Percentiles rank a stretch among this genome's conserved stretches.
These are phyloP conservation scores for Xiphias gladius DNA, from an alignment of 2,113 vertebrate species.

Conservation along the genomic window DNA sequence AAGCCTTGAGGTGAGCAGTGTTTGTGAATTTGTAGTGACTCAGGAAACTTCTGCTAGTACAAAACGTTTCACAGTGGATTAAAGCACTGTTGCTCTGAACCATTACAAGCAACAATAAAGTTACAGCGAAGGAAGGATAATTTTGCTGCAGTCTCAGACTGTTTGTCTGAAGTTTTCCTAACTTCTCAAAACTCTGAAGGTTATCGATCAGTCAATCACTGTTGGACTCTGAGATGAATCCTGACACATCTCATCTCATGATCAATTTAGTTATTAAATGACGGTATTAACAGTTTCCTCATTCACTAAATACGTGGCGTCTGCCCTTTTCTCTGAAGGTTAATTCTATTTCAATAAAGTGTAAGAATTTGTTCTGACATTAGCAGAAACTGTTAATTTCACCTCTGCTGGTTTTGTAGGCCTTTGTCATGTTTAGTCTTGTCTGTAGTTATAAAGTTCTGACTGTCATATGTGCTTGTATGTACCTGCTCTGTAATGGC, in stretches of 20 bases:
- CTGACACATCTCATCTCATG: background rate
- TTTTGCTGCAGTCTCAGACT: too few species aligned
- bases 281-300: accelerated
- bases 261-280: background rate
- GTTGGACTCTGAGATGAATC: background rate
- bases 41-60: background rate
- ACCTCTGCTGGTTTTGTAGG: background rate
- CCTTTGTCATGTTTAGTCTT: too few species aligned
- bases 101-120: background rate
- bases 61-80: background rate
- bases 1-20: conserved; percentile 87
- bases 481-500: too few species aligned
- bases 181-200: background rate
- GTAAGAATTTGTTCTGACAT: background rate
- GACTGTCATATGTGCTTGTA: too few species aligned
- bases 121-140: background rate
- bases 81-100: background rate
- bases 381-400: background rate
- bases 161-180: too few species aligned
- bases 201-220: background rate
- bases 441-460: too few species aligned
- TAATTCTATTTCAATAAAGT: background rate
- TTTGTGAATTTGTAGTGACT: background rate
- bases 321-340: background rate
- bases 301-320: too few species aligned